A percentile compares a stretch with the other conserved stretches of the same genome.
These are phyloP conservation scores for Stichopus horrens DNA, from an alignment of 53 echinoderm and acorn worm genomes.

Conservation along the genomic window DNA sequence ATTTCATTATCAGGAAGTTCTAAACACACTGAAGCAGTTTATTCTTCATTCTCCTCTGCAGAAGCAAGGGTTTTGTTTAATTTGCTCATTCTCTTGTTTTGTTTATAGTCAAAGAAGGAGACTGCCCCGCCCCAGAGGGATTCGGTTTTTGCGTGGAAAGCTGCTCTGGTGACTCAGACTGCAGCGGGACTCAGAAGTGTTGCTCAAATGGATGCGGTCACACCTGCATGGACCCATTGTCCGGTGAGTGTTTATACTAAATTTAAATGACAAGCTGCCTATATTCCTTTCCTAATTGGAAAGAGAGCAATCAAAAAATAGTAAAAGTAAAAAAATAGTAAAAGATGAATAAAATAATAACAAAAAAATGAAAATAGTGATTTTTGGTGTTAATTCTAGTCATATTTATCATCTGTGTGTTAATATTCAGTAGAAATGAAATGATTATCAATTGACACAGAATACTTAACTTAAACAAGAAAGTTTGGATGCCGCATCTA, in stretches of 20 bases:
- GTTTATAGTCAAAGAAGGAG: conserved; percentile 45
- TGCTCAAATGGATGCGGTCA: conserved; percentile 75
- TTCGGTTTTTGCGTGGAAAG: conserved; percentile 50
- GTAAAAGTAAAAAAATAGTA: not conserved
- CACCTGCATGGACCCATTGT: conserved; percentile 41
- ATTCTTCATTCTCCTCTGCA: too few relatives aligned
- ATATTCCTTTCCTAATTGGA: not conserved
- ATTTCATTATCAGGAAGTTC: too few relatives aligned
- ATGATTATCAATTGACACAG: too few relatives aligned
- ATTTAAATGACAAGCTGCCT: not conserved
- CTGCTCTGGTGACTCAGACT: conserved; percentile 51
- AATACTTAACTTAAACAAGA: too few relatives aligned
- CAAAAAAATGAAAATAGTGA: not conserved
- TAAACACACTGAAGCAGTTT: too few relatives aligned
- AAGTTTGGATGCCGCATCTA: too few relatives aligned
- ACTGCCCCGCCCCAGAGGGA: not conserved
- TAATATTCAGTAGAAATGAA: too few relatives aligned
- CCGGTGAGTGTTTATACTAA: conserved; percentile 24
- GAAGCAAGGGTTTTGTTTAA: too few relatives aligned
- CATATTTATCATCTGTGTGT: not conserved
- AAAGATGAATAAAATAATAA: not conserved
- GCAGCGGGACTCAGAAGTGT: conserved; percentile 54
- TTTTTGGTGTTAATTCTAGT: not conserved
- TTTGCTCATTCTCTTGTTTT: not conserved
- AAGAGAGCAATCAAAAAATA: not conserved